These are phyloP conservation scores for Hymenochirus boettgeri DNA, from an alignment of 2,113 vertebrate genomes.

Conservation along the genomic window DNA sequence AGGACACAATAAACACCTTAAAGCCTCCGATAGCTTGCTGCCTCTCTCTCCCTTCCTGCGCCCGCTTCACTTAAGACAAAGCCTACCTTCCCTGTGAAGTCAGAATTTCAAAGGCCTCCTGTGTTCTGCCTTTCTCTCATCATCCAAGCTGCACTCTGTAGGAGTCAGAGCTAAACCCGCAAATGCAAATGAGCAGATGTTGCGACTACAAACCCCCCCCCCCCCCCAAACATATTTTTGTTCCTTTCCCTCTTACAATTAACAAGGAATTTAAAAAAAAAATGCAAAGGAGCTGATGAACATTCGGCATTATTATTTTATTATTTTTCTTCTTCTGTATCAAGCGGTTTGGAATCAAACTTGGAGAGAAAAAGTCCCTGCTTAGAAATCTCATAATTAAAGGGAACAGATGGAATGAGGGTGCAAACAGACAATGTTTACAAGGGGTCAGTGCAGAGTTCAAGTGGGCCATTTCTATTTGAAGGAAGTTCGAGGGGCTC, in stretches of 20 bases:
- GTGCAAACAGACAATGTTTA: slow-evolving; percentile 22
- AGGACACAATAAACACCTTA: slow-evolving; percentile 49
- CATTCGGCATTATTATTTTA: no score
- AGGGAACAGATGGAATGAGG: slow-evolving; percentile 32
- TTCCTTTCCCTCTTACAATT: slow-evolving; percentile 52
- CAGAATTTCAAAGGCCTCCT: slow-evolving; percentile 71
- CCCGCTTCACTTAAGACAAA: slow-evolving; percentile 53
- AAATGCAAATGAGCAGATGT: slow-evolving; percentile 80
- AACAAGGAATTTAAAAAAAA: slow-evolving; percentile 59
- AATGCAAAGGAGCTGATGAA: slow-evolving; percentile 55
- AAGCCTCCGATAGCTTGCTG: slow-evolving; percentile 20
- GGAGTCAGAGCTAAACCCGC: slow-evolving; percentile 65
- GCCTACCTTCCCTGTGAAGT: slow-evolving; percentile 66
- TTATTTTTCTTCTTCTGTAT: no score
- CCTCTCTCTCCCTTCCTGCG: slow-evolving; percentile 41
- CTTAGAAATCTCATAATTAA: no score
- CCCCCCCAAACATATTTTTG: slow-evolving; percentile 39
- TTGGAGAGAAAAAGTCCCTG: no score
- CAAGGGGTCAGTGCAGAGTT: slow-evolving; percentile 22
- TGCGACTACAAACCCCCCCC: slow-evolving; percentile 47
- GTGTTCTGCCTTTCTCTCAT: slow-evolving; percentile 63
- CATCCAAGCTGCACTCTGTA: slow-evolving; percentile 59
- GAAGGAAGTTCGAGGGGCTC: no score
- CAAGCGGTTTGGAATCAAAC: no score
- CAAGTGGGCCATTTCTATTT: no score